Percentiles rank a stretch among this genome's conserved stretches.
phyloP scores from a whole-genome alignment of 2,113 vertebrate genomes.

The Eupsittula cactorum region DNA sequence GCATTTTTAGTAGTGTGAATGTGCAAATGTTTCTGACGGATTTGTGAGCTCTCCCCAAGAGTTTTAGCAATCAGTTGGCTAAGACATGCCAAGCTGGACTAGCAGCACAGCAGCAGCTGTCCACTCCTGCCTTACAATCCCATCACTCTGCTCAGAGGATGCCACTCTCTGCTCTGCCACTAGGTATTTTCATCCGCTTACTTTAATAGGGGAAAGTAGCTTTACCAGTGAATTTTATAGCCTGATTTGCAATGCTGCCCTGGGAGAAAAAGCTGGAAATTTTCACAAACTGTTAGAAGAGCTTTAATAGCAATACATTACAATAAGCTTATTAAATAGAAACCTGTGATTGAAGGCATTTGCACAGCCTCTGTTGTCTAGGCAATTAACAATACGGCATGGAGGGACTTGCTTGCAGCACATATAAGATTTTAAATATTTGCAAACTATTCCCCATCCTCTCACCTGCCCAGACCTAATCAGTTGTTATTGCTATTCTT shows the following conservation, averaged over 20 bases:
- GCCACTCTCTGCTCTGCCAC: neutral
- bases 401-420: neutral
- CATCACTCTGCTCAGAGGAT: rapidly evolving
- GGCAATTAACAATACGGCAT: conserved; percentile 35
- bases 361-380: conserved; percentile 18
- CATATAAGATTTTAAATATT: conserved; percentile 50
- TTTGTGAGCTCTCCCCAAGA: neutral
- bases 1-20: neutral
- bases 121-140: neutral
- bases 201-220: neutral
- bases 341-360: conserved; percentile 1
- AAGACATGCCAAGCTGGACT: rapidly evolving
- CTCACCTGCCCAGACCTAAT: conserved; percentile 46
- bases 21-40: neutral
- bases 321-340: conserved; percentile 43
- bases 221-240: neutral
- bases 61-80: neutral
- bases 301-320: conserved; percentile 23
- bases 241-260: neutral
- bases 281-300: neutral
- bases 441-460: conserved; percentile 13
- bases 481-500: conserved; percentile 45
- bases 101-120: neutral
- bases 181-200: neutral
- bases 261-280: neutral